Percentiles rank a stretch among this genome's conserved stretches.
Conservation (phyloP, 1,140 invertebrate species). For the Mesaphorura yosii region DNA sequence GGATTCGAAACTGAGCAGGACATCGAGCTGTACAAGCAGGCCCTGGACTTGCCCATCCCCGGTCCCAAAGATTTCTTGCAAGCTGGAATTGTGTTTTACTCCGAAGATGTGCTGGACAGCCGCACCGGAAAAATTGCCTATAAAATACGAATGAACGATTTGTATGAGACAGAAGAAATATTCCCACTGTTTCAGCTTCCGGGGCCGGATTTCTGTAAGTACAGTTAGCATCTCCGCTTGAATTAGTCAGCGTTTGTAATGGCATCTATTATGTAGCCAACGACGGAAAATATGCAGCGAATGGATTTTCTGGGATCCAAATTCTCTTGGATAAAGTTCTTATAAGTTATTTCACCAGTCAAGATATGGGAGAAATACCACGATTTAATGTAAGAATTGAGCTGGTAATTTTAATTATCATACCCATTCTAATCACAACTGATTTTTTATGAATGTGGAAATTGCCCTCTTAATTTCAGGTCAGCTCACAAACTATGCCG, state of each 20-base stretch:
- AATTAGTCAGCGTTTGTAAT: background rate
- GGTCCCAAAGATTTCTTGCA: no score
- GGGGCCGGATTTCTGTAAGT: slow-evolving; percentile 41
- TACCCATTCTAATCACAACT: background rate
- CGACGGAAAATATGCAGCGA: slow-evolving; percentile 6
- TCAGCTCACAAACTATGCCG: slow-evolving; percentile 22
- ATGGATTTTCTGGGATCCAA: slow-evolving; percentile 4
- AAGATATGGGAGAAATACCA: background rate
- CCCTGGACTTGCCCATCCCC: no score
- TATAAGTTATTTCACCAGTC: background rate
- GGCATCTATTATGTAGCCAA: slow-evolving; percentile 10
- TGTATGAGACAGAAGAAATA: slow-evolving; percentile 44
- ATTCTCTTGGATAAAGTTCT: slow-evolving; percentile 12
- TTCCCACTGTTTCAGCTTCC: slow-evolving; percentile 56
- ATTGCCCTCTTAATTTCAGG: slow-evolving; percentile 6
- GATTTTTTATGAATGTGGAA: no score
- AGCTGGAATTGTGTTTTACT: slow-evolving; percentile 24
- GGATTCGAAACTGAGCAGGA: slow-evolving; percentile 8
- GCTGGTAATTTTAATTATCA: background rate
- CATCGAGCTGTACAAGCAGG: background rate
- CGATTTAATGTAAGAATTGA: background rate
- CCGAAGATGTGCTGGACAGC: background rate
- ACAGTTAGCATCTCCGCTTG: background rate
- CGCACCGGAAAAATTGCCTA: slow-evolving; percentile 8
- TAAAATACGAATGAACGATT: slow-evolving; percentile 21